Evolutionary conservation across 2,888 invertebrate genomes (phyloP).

Genomic region (Noctua pronuba): DNA sequence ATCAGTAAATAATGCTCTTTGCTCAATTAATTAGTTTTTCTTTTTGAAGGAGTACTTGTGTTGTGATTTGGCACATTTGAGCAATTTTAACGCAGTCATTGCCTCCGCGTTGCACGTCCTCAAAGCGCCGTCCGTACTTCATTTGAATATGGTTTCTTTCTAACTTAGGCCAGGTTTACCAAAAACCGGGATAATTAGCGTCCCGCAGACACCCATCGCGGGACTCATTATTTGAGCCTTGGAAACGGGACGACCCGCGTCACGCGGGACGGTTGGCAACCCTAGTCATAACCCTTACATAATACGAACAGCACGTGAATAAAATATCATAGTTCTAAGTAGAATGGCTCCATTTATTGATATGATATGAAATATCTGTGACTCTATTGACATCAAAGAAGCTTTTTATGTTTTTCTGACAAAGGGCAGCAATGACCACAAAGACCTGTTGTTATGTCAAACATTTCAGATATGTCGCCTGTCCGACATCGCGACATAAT

Average conservation of each 20-base stretch:
- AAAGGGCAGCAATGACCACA: conserved; percentile 45
- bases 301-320: not conserved
- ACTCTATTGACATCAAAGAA: conserved; percentile 53
- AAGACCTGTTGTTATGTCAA: conserved; percentile 50
- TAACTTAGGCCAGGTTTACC: not conserved
- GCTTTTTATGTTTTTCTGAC: conserved; percentile 39
- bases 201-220: not conserved
- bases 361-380: conserved; percentile 22
- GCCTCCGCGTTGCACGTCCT: not conserved
- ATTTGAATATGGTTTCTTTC: not conserved
- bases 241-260: not conserved
- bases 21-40: not conserved
- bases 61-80: too few species aligned
- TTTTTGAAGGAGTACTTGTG: too few species aligned
- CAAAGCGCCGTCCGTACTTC: not conserved
- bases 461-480: conserved; percentile 28
- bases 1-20: not conserved
- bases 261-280: not conserved
- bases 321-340: conserved; percentile 1
- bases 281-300: not conserved
- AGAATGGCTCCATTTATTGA: conserved; percentile 19
- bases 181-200: not conserved
- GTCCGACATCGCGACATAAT: conserved; percentile 11
- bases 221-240: not conserved
- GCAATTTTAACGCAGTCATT: not conserved